Conservation (phyloP, 2,113 vertebrate species). For the Chunga burmeisteri region DNA sequence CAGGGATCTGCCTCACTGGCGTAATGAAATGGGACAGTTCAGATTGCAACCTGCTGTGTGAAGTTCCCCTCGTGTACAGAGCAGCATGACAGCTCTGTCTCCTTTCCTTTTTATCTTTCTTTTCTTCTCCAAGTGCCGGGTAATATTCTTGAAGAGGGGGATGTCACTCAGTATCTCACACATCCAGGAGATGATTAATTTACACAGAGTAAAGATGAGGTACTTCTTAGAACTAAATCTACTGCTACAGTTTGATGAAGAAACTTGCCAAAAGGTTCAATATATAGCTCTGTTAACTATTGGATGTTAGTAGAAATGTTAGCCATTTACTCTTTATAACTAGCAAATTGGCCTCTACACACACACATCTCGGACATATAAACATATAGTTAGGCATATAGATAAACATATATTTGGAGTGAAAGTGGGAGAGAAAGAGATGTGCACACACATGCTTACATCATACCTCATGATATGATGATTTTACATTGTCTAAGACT, state of each 20-base stretch:
- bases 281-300: neutral
- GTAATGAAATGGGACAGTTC: constrained; percentile 65
- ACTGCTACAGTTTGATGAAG: neutral
- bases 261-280: neutral
- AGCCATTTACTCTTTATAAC: neutral
- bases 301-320: neutral
- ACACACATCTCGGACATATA: rapidly evolving
- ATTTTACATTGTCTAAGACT: neutral
- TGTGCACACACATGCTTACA: neutral
- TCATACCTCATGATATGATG: neutral
- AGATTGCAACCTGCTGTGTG: constrained; percentile 51
- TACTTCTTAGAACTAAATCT: neutral
- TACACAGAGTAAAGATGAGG: constrained; percentile 7
- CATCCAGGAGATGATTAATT: constrained; percentile 56
- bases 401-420: neutral
- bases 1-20: constrained; percentile 11
- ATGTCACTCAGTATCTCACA: constrained; percentile 43
- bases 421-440: neutral
- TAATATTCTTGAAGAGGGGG: neutral
- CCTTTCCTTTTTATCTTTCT: constrained; percentile 42
- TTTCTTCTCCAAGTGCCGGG: constrained; percentile 16
- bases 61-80: neutral
- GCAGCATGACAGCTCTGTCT: constrained; percentile 37
- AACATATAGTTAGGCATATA: neutral
- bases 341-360: neutral